A percentile compares a stretch with the other conserved stretches of the same genome.
Conservation (phyloP, 2,113 vertebrate genomes). For the Corythoichthys haematopterus region DNA sequence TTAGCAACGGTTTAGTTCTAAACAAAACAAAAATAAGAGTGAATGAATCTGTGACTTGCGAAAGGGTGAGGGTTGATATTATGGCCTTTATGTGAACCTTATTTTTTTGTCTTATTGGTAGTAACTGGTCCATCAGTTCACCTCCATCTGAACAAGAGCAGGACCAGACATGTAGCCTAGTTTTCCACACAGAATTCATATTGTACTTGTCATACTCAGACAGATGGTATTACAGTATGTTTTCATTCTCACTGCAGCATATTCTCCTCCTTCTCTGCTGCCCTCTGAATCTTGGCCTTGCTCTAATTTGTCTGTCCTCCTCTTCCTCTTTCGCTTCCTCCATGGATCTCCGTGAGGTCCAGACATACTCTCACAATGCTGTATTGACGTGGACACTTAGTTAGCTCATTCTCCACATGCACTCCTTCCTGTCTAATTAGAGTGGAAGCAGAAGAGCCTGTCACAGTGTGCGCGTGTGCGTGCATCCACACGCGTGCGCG, state of each 20-base stretch:
- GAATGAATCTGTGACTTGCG: background rate
- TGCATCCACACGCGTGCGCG: constrained; percentile 23
- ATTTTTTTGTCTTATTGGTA: background rate
- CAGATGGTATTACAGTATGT: constrained; percentile 1
- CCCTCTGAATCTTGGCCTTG: constrained; percentile 27
- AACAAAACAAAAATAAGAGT: background rate
- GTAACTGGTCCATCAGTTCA: background rate
- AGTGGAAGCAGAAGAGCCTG: constrained; percentile 43
- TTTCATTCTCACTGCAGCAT: constrained; percentile 32
- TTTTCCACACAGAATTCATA: background rate
- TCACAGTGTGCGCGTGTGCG: constrained; percentile 22
- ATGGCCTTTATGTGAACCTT: background rate
- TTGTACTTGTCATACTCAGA: constrained; percentile 14
- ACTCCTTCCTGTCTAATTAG: constrained; percentile 66
- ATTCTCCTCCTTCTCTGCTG: constrained; percentile 19
- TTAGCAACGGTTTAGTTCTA: background rate
- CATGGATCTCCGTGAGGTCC: constrained; percentile 29
- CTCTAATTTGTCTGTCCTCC: constrained; percentile 43
- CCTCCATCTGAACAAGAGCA: background rate
- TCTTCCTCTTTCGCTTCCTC: constrained; percentile 18
- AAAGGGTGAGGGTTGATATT: background rate
- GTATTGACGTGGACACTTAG: constrained; percentile 63
- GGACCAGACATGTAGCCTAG: background rate
- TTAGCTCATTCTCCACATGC: constrained; percentile 61
- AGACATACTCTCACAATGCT: constrained; percentile 41